These are phyloP conservation scores for Palythoa grandis DNA, from an alignment of 92 coral and sea anemone genomes.

Conservation along the genomic window DNA sequence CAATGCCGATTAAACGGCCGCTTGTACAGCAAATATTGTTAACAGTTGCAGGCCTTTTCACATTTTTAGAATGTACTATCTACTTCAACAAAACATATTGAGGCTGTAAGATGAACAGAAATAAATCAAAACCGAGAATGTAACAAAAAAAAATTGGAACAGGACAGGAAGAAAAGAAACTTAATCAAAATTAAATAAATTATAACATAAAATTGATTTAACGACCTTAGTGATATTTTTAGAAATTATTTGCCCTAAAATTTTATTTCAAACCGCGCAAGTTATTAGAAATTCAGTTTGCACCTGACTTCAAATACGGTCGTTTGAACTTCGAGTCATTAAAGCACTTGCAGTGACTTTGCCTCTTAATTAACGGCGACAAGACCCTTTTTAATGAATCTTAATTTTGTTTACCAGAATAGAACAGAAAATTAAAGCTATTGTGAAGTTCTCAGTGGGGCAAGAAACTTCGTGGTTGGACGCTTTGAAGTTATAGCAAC, in stretches of 20 bases:
- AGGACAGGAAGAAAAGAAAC: not conserved
- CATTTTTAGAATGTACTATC: not conserved
- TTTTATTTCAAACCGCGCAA: not conserved
- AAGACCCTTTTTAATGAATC: not conserved
- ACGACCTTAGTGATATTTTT: not conserved
- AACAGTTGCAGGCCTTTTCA: too few relatives aligned
- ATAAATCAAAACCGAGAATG: not conserved
- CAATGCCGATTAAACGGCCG: too few relatives aligned
- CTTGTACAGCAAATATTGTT: too few relatives aligned
- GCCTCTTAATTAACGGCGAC: constrained; percentile 12
- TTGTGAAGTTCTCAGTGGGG: constrained; percentile 31
- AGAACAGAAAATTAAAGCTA: constrained; percentile 13
- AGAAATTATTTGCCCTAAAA: not conserved
- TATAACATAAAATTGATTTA: not conserved
- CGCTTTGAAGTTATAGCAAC: not conserved
- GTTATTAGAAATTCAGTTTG: not conserved
- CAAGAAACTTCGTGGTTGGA: not conserved
- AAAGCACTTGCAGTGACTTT: not conserved
- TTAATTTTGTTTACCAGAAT: not conserved
- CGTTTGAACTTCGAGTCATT: constrained; percentile 6
- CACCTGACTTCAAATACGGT: constrained; percentile 12
- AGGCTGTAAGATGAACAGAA: not conserved
- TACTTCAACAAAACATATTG: not conserved
- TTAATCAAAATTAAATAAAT: not conserved
- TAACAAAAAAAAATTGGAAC: not conserved